Evolutionary conservation across 1,140 invertebrate genomes (phyloP).

Genomic region (Medauroidea extradentata): DNA sequence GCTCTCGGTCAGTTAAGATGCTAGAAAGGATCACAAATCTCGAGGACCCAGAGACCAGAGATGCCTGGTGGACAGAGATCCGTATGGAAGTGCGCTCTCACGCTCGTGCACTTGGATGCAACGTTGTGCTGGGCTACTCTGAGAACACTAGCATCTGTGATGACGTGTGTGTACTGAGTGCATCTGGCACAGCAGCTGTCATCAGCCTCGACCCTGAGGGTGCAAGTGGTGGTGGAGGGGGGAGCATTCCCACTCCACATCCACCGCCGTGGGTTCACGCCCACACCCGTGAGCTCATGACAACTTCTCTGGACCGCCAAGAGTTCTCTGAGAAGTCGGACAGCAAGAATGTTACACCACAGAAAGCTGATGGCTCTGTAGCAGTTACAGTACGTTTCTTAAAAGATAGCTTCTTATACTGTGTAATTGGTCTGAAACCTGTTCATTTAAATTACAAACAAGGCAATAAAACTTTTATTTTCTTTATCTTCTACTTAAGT

Average conservation of each 20-base stretch:
- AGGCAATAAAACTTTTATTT: no score
- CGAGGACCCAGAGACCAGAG: conserved; percentile 85
- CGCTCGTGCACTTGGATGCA: conserved; percentile 82
- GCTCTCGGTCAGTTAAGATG: conserved; percentile 81
- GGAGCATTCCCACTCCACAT: not conserved
- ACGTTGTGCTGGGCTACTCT: conserved; percentile 89
- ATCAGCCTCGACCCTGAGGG: conserved; percentile 52
- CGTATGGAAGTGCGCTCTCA: conserved; percentile 92
- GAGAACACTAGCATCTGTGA: conserved; percentile 90
- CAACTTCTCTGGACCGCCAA: conserved; percentile 31
- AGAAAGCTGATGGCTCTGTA: not conserved
- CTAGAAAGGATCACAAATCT: conserved; percentile 73
- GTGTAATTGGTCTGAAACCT: no score
- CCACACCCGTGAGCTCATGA: conserved; percentile 25
- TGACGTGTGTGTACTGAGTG: conserved; percentile 91
- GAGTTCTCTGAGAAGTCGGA: conserved; percentile 29
- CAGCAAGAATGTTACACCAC: no score
- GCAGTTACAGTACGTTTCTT: not conserved
- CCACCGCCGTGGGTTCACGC: conserved; percentile 16
- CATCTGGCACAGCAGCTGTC: conserved; percentile 87
- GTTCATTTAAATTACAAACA: no score
- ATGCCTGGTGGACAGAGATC: conserved; percentile 94
- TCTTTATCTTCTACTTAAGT: no score
- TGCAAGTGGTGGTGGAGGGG: not conserved
- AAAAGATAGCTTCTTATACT: no score